These are phyloP conservation scores for Galerucella calmariensis DNA, from an alignment of 2,888 invertebrate species.

Conservation along the genomic window DNA sequence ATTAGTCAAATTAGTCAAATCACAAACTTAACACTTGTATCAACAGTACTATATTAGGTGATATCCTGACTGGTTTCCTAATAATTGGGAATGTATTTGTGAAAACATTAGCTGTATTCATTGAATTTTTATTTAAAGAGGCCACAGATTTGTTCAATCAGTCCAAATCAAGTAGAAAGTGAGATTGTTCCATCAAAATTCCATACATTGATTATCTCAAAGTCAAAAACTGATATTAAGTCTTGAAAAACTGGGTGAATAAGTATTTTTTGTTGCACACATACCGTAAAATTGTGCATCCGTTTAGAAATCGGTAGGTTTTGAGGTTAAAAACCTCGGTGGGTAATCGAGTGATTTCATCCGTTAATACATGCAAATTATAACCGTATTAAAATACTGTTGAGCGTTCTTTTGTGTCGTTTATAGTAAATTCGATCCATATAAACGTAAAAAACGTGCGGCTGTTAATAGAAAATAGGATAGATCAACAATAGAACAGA, in stretches of 20 bases:
- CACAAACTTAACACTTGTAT: too few relatives aligned
- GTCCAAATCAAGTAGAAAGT: too few relatives aligned
- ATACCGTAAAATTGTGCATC: slow-evolving; percentile 13
- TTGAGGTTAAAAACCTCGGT: slow-evolving; percentile 31
- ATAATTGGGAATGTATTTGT: too few relatives aligned
- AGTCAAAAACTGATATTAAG: background rate
- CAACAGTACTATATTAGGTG: too few relatives aligned
- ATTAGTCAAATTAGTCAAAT: too few relatives aligned
- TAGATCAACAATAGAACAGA: too few relatives aligned
- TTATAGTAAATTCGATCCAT: background rate
- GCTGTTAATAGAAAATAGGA: too few relatives aligned
- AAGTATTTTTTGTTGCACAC: background rate
- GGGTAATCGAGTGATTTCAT: slow-evolving; percentile 21
- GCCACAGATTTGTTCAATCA: too few relatives aligned
- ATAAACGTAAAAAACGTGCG: background rate
- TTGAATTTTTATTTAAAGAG: too few relatives aligned
- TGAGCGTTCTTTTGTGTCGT: slow-evolving; percentile 5
- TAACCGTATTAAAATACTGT: slow-evolving; percentile 1
- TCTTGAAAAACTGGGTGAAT: background rate
- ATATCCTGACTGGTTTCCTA: too few relatives aligned
- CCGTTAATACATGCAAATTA: slow-evolving; percentile 33
- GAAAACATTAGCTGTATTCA: too few relatives aligned
- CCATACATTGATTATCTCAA: background rate
- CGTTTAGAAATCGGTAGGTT: slow-evolving; percentile 14
- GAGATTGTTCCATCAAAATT: too few relatives aligned